Evolutionary conservation across 2,888 invertebrate species (phyloP).

Genomic region (Saturnia japonica): DNA sequence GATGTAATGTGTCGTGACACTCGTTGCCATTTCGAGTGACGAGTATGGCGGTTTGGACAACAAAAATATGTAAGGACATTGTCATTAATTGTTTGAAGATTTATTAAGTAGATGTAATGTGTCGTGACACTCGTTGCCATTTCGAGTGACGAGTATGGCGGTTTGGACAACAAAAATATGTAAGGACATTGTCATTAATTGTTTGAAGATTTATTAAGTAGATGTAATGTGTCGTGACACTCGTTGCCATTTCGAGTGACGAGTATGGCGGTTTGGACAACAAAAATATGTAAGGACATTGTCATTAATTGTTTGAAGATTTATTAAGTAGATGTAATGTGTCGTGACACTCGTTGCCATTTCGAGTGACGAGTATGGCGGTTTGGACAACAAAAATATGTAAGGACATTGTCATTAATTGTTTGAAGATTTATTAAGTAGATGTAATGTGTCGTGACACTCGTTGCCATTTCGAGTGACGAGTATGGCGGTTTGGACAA

Average conservation of each 20-base stretch:
- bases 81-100: not conserved
- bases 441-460: not conserved
- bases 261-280: not conserved
- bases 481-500: not conserved
- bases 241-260: not conserved
- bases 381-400: not conserved
- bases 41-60: not conserved
- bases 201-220: not conserved
- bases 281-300: not conserved
- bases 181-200: not conserved
- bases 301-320: not conserved
- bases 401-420: not conserved
- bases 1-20: not conserved
- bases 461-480: not conserved
- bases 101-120: not conserved
- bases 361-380: not conserved
- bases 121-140: not conserved
- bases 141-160: not conserved
- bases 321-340: not conserved
- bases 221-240: not conserved
- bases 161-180: not conserved
- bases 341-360: not conserved
- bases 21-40: not conserved
- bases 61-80: not conserved
- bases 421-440: not conserved